These are phyloP conservation scores for Tenthredo scrophulariae DNA, from an alignment of 2,888 invertebrate species.

Conservation along the genomic window DNA sequence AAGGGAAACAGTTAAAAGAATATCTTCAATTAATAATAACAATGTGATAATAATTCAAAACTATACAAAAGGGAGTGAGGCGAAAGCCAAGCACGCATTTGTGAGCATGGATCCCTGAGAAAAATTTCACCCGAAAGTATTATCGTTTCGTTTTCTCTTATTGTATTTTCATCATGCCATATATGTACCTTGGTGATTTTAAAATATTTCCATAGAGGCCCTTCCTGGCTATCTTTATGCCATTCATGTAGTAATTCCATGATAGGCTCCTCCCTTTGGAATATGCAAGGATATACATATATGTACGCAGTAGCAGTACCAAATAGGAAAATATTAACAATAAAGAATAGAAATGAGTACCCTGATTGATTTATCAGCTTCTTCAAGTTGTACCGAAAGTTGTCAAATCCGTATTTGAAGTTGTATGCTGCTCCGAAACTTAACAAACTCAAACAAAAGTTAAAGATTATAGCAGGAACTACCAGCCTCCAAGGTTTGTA, in stretches of 20 bases:
- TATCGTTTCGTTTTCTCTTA: neutral
- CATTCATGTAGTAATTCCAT: neutral
- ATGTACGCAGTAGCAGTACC: neutral
- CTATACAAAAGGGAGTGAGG: neutral
- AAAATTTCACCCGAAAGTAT: neutral
- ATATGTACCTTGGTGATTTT: slow-evolving; percentile 16
- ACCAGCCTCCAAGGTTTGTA: slow-evolving; percentile 69
- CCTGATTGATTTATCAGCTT: slow-evolving; percentile 45
- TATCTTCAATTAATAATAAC: neutral
- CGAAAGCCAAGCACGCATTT: neutral
- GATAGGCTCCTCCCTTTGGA: neutral
- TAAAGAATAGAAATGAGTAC: neutral
- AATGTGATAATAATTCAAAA: neutral
- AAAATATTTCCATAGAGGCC: slow-evolving; percentile 19
- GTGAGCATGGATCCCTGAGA: neutral
- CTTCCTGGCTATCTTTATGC: neutral
- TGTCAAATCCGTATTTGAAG: slow-evolving; percentile 61
- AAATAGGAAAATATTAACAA: neutral
- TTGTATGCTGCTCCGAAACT: slow-evolving; percentile 57
- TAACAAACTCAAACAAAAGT: slow-evolving; percentile 63
- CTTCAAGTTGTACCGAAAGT: slow-evolving; percentile 59
- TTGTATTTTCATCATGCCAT: neutral
- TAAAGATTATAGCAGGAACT: slow-evolving; percentile 65
- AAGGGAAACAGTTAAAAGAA: neutral
- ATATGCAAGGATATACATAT: neutral